Base-by-base conservation (phyloP, 1,140 invertebrate genomes). In the Bombus impatiens region DNA sequence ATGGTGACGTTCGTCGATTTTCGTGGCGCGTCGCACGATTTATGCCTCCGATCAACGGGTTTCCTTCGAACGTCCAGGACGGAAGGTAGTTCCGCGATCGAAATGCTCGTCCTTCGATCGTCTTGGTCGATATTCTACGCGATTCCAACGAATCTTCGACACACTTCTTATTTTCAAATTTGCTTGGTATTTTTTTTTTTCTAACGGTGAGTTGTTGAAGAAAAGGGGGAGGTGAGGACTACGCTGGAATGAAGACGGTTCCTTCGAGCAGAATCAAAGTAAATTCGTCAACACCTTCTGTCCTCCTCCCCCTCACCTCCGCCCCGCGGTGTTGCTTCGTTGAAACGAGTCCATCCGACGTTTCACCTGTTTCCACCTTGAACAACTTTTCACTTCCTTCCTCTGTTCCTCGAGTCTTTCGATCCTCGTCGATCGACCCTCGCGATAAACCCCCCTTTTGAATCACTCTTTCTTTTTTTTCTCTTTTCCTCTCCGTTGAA, bases 1-100 rank as follows among this genome's bases (percentile, higher is more conserved):
- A 98, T 98, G 96, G 97, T 98, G 97, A 92, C 92, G 92, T 91
- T 83, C 53, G 37, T 85, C 74, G 80, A 87, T 92, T 77, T 87
- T 85, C 79, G 88, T 59, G 89, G 71, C 84, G 76, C 80, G 85
- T 78, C 65, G 76, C 87, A 89, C 88, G 76, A 59, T 86, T 42
- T 74, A 40, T 87, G 40, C 37, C 59, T 42, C 79, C 47, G 81
- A 74, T 53, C 15, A 25, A 65, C 86, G 80, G 32, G 65, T 78
- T 35, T 80, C 72, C 84, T 71, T 57, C 67, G 79, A 28, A 9
- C 2, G 83, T 78, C 78, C 83, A 86, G 88, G 87, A 89, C 87
- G 88, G 88, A 89, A 75, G 67, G 53, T 71, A 15, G 37, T n/a
- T 78, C 76, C 22, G 25, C 72, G 42, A 28, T 53, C 47, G 77